These are phyloP conservation scores for Cromileptes altivelis DNA, from an alignment of 2,113 vertebrate genomes.

Conservation along the genomic window DNA sequence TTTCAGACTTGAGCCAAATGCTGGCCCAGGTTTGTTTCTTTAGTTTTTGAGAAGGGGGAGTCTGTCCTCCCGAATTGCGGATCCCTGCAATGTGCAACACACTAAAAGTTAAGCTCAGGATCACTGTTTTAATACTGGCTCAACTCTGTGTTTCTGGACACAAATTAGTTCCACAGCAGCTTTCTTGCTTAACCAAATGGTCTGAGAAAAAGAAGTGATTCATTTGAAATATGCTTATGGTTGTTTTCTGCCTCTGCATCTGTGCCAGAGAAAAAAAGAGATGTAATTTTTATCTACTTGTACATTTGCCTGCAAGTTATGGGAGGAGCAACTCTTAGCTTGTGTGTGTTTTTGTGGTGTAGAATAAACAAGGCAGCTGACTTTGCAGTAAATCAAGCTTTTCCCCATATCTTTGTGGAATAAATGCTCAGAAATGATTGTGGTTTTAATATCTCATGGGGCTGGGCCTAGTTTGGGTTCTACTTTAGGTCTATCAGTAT, in stretches of 20 bases:
- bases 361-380: not conserved
- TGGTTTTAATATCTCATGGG: not conserved
- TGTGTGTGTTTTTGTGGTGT: not conserved
- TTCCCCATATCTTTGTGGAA: not conserved
- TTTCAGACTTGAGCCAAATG: constrained; percentile 19
- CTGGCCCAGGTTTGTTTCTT: constrained; percentile 1
- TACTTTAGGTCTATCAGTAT: not conserved
- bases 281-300: not conserved
- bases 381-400: not conserved
- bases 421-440: not conserved
- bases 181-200: not conserved
- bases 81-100: not conserved
- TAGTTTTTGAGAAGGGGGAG: not conserved
- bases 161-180: not conserved
- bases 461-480: not conserved
- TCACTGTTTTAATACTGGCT: not conserved
- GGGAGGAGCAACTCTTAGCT: not conserved
- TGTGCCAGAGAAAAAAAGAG: not conserved
- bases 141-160: not conserved
- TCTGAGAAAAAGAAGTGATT: not conserved
- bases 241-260: not conserved
- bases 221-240: not conserved
- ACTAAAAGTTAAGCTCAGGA: not conserved
- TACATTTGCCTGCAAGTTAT: not conserved
- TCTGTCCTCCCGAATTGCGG: not conserved